phyloP scores from a whole-genome alignment of 2,888 invertebrate species.

The Amphipyra tragopoginis region DNA sequence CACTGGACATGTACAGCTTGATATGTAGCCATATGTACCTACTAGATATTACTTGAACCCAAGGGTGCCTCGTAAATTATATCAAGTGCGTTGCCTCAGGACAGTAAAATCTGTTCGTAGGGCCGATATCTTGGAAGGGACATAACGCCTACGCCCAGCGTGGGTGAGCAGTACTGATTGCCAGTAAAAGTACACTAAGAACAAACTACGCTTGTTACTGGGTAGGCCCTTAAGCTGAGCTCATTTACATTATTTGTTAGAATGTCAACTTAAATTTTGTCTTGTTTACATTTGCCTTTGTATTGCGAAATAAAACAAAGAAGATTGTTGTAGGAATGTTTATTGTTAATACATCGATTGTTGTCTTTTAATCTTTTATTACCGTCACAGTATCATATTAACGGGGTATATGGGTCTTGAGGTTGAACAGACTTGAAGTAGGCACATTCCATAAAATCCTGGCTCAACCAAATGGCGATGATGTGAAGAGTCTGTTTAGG shows the following conservation, averaged over 20 bases:
- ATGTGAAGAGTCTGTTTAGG: no score
- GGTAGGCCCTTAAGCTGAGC: constrained; percentile 17
- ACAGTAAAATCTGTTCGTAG: constrained; percentile 43
- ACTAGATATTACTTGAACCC: no score
- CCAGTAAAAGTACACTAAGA: constrained; percentile 26
- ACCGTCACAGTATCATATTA: constrained; percentile 1
- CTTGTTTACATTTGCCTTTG: neutral
- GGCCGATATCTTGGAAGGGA: constrained; percentile 35
- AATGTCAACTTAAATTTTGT: neutral
- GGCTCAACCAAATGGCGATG: no score
- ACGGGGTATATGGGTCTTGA: constrained; percentile 15
- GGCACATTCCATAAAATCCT: no score
- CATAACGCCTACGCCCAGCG: constrained; percentile 41
- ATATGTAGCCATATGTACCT: no score
- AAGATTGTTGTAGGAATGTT: neutral
- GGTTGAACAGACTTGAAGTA: no score
- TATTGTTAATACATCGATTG: constrained; percentile 8
- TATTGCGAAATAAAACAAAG: neutral
- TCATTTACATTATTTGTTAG: constrained; percentile 8
- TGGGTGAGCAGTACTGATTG: constrained; percentile 53
- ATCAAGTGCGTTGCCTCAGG: constrained; percentile 32
- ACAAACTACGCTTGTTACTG: constrained; percentile 13
- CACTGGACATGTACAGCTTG: no score
- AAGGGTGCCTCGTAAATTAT: constrained; percentile 33
- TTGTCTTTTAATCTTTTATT: constrained; percentile 14